Evolutionary conservation across 2,797 vertebrate species (phyloP).

Genomic region (Astyanax mexicanus): DNA sequence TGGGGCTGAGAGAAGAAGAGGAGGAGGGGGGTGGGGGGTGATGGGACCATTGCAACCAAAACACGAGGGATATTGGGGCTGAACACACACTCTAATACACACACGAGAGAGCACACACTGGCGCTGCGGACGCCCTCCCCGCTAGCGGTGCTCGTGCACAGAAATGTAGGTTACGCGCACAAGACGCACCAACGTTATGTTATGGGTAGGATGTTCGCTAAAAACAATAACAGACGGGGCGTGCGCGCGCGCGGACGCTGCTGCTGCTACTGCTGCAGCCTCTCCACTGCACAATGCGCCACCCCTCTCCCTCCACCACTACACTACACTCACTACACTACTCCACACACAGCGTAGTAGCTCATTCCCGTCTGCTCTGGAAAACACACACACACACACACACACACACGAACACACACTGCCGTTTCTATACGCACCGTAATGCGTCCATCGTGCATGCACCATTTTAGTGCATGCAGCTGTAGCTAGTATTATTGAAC

Average conservation of each 20-base stretch:
- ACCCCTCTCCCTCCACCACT: conserved; percentile 23
- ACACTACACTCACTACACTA: no score
- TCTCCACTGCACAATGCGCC: conserved; percentile 71
- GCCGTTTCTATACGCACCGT: neutral
- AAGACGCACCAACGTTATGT: conserved; percentile 72
- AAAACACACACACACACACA: no score
- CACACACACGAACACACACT: no score
- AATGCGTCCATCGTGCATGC: no score
- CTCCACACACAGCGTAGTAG: conserved; percentile 21
- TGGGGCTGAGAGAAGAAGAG: no score
- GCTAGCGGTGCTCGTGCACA: conserved; percentile 64
- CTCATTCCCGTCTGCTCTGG: conserved; percentile 30
- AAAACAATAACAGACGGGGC: conserved; percentile 79
- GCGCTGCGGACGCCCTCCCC: conserved; percentile 69
- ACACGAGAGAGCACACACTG: conserved; percentile 56
- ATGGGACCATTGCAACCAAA: conserved; percentile 66
- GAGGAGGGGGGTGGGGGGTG: conserved; percentile 29
- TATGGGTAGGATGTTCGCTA: conserved; percentile 55
- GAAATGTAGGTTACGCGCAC: conserved; percentile 81
- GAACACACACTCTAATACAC: conserved; percentile 63
- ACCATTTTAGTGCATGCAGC: no score
- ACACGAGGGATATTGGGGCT: conserved; percentile 67
- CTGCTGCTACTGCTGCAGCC: conserved; percentile 60
- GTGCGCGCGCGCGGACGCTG: conserved; percentile 65
- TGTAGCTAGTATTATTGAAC: no score